Conservation (phyloP, 2,888 invertebrate genomes). For the Agelastica alni region DNA sequence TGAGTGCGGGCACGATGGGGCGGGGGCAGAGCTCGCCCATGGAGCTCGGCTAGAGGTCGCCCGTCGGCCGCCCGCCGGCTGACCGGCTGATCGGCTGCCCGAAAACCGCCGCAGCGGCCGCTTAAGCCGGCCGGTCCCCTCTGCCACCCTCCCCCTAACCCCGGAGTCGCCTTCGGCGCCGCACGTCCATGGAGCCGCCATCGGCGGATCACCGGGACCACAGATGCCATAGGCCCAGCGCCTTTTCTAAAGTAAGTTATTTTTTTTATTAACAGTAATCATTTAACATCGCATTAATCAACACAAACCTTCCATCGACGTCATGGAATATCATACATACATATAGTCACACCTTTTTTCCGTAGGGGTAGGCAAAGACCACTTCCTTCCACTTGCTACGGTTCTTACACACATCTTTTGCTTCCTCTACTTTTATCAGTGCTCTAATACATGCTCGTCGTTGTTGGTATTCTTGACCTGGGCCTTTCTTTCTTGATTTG, state of each 20-base stretch:
- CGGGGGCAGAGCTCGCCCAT: conserved; percentile 75
- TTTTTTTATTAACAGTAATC: conserved; percentile 8
- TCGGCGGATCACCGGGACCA: conserved; percentile 73
- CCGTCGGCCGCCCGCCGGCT: conserved; percentile 38
- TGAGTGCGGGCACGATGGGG: conserved; percentile 82
- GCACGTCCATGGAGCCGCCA: conserved; percentile 73
- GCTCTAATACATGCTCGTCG: too few relatives aligned
- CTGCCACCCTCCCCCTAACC: conserved; percentile 51
- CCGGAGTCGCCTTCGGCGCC: conserved; percentile 60
- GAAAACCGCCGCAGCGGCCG: conserved; percentile 47
- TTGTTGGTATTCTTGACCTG: too few relatives aligned
- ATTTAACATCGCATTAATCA: too few relatives aligned
- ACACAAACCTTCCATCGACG: too few relatives aligned
- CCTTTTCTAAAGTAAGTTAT: conserved; percentile 60
- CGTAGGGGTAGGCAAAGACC: too few relatives aligned
- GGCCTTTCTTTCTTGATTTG: too few relatives aligned
- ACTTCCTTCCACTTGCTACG: too few relatives aligned
- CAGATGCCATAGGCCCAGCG: conserved; percentile 68
- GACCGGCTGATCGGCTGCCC: conserved; percentile 25
- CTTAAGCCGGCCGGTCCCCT: conserved; percentile 59
- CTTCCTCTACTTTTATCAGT: too few relatives aligned
- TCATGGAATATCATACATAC: too few relatives aligned
- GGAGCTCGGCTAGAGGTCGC: conserved; percentile 80
- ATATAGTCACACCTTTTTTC: too few relatives aligned
- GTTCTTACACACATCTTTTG: too few relatives aligned